These are phyloP conservation scores for Aphaenogaster ashmeadi DNA, from an alignment of 1,140 invertebrate genomes.

Conservation along the genomic window DNA sequence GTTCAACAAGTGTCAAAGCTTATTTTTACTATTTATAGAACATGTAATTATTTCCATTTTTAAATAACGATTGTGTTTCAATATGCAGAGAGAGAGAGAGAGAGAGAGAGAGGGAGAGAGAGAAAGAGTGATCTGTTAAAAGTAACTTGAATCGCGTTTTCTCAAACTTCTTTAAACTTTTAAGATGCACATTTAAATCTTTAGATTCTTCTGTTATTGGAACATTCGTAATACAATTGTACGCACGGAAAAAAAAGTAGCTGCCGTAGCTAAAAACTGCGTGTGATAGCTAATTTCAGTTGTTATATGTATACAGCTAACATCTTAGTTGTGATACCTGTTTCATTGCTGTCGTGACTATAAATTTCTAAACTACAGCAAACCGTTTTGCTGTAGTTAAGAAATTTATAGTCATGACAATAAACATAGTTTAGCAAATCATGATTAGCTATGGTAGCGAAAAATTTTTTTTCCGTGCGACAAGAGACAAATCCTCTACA, in stretches of 20 bases:
- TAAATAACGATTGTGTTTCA: background rate
- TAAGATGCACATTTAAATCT: conserved; percentile 15
- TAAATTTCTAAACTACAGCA: too few relatives aligned
- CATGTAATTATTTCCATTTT: background rate
- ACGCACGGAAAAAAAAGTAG: background rate
- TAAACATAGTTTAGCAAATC: too few relatives aligned
- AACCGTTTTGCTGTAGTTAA: too few relatives aligned
- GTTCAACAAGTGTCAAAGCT: background rate
- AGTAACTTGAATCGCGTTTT: conserved; percentile 5
- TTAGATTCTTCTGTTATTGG: conserved; percentile 6
- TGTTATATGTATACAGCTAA: too few relatives aligned
- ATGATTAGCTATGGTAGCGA: too few relatives aligned
- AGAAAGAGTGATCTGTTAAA: background rate
- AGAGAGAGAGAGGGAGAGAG: too few relatives aligned
- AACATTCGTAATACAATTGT: conserved; percentile 22
- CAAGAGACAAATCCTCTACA: background rate
- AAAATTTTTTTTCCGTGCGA: too few relatives aligned
- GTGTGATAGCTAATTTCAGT: too few relatives aligned
- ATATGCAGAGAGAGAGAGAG: background rate
- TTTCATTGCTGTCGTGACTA: too few relatives aligned
- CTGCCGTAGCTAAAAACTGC: too few relatives aligned
- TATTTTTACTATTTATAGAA: conserved; percentile 10
- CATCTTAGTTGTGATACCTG: too few relatives aligned
- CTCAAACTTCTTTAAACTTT: background rate
- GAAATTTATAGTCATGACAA: too few relatives aligned